Evolutionary conservation across 2,888 invertebrate genomes (phyloP).

Genomic region (Microctonus brassicae): DNA sequence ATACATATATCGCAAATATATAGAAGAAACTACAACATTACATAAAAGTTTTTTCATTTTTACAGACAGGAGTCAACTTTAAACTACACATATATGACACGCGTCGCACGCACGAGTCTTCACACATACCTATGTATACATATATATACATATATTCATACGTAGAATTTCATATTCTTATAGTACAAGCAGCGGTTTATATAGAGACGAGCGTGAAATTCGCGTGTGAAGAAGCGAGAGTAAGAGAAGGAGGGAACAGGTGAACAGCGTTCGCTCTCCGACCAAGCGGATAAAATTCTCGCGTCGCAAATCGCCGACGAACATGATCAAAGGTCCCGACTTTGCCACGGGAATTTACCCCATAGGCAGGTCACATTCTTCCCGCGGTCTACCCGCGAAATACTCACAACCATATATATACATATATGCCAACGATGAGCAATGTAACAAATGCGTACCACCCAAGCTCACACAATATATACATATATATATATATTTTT

Average conservation of each 20-base stretch:
- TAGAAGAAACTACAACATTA: too few relatives aligned
- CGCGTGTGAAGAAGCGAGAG: conserved; percentile 9
- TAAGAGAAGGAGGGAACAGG: conserved; percentile 11
- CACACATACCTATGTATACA: too few relatives aligned
- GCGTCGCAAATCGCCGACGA: conserved; percentile 48
- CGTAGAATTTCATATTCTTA: neutral
- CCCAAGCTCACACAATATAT: too few relatives aligned
- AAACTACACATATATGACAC: neutral
- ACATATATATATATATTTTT: too few relatives aligned
- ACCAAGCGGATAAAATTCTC: conserved; percentile 47
- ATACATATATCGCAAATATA: too few relatives aligned
- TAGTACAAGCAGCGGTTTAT: neutral
- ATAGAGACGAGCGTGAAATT: neutral
- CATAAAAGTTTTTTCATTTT: conserved; percentile 37
- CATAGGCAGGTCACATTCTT: conserved; percentile 17
- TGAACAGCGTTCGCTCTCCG: conserved; percentile 42
- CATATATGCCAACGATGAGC: neutral
- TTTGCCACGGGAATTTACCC: conserved; percentile 27
- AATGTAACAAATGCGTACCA: neutral
- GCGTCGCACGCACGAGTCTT: too few relatives aligned
- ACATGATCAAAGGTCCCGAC: conserved; percentile 49
- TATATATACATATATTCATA: neutral
- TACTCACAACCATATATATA: neutral
- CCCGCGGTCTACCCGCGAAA: neutral
- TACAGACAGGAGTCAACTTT: neutral